Percentiles rank a stretch among this genome's conserved stretches.
These are phyloP conservation scores for Cloeon dipterum DNA, from an alignment of 2,888 invertebrate genomes.

Conservation along the genomic window DNA sequence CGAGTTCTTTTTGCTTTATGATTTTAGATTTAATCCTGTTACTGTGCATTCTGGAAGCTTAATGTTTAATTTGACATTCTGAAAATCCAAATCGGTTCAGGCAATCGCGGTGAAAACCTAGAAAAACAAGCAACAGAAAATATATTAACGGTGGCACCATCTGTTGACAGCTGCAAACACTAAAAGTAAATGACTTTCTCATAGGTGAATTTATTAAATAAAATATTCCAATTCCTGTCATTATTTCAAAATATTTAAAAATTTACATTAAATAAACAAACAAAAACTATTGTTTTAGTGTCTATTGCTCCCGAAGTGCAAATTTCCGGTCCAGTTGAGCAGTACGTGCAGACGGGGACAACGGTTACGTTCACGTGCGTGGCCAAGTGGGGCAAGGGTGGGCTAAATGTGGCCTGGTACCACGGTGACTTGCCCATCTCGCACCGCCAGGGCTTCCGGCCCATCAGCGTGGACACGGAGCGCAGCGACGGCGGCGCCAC, in stretches of 20 bases:
- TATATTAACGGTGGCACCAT: too few relatives aligned
- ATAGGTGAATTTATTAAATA: too few relatives aligned
- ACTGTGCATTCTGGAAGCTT: too few relatives aligned
- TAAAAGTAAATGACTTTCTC: too few relatives aligned
- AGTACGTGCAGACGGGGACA: conserved; percentile 26
- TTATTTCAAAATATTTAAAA: conserved; percentile 4
- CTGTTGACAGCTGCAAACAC: too few relatives aligned
- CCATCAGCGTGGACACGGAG: conserved; percentile 1
- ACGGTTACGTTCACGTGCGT: conserved; percentile 30
- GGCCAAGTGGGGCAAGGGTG: conserved; percentile 11
- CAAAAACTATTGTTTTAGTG: conserved; percentile 1
- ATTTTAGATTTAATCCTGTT: too few relatives aligned
- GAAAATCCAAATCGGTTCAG: too few relatives aligned
- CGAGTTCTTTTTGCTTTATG: too few relatives aligned
- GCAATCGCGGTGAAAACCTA: too few relatives aligned
- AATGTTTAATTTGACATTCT: too few relatives aligned
- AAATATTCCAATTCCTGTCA: too few relatives aligned
- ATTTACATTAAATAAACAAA: conserved; percentile 2
- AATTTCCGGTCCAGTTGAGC: conserved; percentile 29
- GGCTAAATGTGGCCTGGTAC: conserved; percentile 27
- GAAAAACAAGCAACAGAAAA: too few relatives aligned
- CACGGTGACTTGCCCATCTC: conserved; percentile 28
- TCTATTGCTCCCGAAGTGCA: conserved; percentile 18
- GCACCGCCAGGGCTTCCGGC: conserved; percentile 2
- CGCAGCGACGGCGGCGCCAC: conserved; percentile 16